These are phyloP conservation scores for Sturmia bella DNA, from an alignment of 2,888 invertebrate species.

Conservation along the genomic window DNA sequence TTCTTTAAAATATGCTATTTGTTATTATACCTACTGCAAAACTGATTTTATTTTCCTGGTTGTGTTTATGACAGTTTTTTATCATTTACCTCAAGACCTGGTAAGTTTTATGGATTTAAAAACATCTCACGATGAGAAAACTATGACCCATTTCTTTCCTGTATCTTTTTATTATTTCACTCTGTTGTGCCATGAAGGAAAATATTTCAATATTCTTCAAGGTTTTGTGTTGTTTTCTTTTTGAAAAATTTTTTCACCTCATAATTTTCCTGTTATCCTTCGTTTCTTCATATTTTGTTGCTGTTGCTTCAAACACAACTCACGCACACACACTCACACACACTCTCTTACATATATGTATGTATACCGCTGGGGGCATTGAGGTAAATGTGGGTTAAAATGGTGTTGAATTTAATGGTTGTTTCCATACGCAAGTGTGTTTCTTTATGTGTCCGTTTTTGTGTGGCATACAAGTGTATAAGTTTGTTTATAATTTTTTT, in stretches of 20 bases:
- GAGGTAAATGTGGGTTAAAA: constrained; percentile 61
- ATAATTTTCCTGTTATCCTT: constrained; percentile 61
- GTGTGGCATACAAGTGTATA: not conserved
- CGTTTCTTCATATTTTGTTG: constrained; percentile 1
- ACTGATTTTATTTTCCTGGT: not conserved
- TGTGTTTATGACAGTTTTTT: not conserved
- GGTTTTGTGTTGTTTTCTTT: constrained; percentile 13
- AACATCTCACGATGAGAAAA: not conserved
- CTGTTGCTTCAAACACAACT: not conserved
- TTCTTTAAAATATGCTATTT: too few species aligned
- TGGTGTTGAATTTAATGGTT: constrained; percentile 18
- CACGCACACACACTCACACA: not conserved
- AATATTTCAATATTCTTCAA: constrained; percentile 38
- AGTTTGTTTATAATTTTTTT: not conserved
- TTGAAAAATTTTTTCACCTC: constrained; percentile 38
- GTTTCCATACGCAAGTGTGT: not conserved
- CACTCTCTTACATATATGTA: not conserved
- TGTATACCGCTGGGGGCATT: constrained; percentile 23
- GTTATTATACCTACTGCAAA: not conserved
- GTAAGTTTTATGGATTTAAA: constrained; percentile 8
- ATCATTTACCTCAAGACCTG: not conserved
- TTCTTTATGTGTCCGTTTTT: not conserved
- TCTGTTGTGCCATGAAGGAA: not conserved
- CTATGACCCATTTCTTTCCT: constrained; percentile 10
- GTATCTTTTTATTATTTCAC: not conserved